These are phyloP conservation scores for Nomada fucata DNA, from an alignment of 2,888 invertebrate genomes.

Conservation along the genomic window DNA sequence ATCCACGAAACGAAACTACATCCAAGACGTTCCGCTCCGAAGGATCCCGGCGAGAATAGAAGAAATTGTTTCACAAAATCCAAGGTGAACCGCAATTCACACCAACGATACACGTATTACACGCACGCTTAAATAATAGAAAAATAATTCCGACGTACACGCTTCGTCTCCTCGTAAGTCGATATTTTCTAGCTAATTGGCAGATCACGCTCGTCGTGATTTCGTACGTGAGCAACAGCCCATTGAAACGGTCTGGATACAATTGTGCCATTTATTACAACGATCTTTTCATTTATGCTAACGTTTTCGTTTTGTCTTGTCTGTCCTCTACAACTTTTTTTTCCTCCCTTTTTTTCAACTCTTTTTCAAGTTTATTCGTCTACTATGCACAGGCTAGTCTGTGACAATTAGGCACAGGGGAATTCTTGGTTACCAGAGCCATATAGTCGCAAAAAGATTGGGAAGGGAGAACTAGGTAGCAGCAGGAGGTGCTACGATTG, in stretches of 20 bases:
- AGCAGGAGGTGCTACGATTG: neutral
- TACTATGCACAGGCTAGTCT: conserved; percentile 50
- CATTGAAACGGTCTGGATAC: neutral
- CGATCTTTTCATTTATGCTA: neutral
- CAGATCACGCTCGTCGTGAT: conserved; percentile 60
- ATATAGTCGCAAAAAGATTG: conserved; percentile 18
- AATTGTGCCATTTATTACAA: neutral
- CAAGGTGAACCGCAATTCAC: conserved; percentile 30
- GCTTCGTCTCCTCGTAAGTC: conserved; percentile 51
- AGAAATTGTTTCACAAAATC: neutral
- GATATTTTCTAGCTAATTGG: conserved; percentile 68
- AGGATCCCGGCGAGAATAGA: neutral
- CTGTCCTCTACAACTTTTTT: neutral
- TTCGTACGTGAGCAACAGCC: neutral
- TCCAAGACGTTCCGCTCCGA: neutral
- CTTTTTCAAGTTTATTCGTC: conserved; percentile 7
- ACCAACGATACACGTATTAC: conserved; percentile 40
- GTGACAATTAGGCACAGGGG: conserved; percentile 67
- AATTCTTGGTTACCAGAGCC: conserved; percentile 51
- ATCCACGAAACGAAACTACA: too few species aligned
- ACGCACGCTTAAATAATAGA: conserved; percentile 73
- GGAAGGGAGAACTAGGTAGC: conserved; percentile 22
- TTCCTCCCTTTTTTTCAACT: neutral
- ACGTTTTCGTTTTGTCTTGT: neutral
- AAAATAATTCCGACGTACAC: conserved; percentile 74